Conservation (phyloP, 2,797 vertebrate genomes). For the Sciurus vulgaris region DNA sequence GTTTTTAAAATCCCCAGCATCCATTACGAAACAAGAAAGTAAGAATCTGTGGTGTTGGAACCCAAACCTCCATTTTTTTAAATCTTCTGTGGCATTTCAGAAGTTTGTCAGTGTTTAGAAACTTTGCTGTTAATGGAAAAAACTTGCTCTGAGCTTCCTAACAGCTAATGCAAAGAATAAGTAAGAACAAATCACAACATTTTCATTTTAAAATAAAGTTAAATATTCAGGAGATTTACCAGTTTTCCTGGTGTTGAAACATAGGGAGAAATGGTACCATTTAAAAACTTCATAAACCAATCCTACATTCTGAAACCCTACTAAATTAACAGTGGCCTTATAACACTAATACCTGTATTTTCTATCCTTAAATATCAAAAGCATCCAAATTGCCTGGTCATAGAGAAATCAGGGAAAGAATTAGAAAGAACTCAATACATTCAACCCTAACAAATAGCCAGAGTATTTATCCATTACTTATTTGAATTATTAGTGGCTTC, state of each 20-base stretch:
- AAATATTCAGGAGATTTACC: neutral
- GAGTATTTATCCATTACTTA: neutral
- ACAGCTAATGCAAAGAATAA: neutral
- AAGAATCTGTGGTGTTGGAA: neutral
- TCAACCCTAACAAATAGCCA: neutral
- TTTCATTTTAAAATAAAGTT: neutral
- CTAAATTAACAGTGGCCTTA: neutral
- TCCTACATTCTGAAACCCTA: neutral
- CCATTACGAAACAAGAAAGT: neutral
- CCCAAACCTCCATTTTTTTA: neutral
- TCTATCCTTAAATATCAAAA: neutral
- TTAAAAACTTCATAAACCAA: neutral
- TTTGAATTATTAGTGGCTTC: neutral
- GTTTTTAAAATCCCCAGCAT: neutral
- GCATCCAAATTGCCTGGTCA: neutral
- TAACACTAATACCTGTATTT: neutral
- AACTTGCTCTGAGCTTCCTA: neutral
- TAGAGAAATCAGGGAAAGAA: neutral
- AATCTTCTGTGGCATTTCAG: neutral
- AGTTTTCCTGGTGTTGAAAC: neutral
- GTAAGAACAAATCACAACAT: neutral
- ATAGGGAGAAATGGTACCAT: neutral
- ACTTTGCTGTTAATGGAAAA: neutral
- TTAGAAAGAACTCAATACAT: neutral
- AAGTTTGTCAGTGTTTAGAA: neutral